These are phyloP conservation scores for Spodoptera litura DNA, from an alignment of 1,140 invertebrate species.

Conservation along the genomic window DNA sequence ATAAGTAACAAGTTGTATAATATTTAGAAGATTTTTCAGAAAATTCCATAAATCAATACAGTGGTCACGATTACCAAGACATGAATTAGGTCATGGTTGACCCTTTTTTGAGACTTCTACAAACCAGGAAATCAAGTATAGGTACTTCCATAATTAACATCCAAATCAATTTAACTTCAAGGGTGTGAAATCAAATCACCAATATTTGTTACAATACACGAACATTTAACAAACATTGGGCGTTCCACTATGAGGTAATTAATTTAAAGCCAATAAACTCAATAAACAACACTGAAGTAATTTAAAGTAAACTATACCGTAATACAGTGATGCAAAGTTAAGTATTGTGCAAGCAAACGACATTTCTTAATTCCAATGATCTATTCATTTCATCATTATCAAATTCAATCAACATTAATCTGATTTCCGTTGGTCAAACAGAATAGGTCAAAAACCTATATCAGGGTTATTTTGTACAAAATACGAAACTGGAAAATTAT, in stretches of 20 bases:
- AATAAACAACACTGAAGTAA: background rate
- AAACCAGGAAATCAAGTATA: too few relatives aligned
- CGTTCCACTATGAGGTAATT: background rate
- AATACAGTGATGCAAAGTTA: constrained; percentile 27
- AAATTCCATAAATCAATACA: too few relatives aligned
- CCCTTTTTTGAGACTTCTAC: too few relatives aligned
- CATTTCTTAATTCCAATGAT: background rate
- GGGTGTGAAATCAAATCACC: too few relatives aligned
- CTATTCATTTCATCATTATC: constrained; percentile 22
- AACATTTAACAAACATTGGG: background rate
- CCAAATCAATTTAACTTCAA: too few relatives aligned
- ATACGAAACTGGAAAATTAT: too few relatives aligned
- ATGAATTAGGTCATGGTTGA: too few relatives aligned
- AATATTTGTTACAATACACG: too few relatives aligned
- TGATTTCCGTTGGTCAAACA: background rate
- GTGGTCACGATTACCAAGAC: too few relatives aligned
- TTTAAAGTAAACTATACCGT: constrained; percentile 38
- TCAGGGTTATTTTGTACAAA: background rate
- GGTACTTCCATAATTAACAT: too few relatives aligned
- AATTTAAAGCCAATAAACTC: constrained; percentile 22
- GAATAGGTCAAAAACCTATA: constrained; percentile 4
- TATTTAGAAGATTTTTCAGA: too few relatives aligned
- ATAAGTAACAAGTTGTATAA: background rate
- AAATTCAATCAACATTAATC: constrained; percentile 12
- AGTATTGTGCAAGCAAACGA: constrained; percentile 4